Evolutionary conservation across 2,888 invertebrate genomes (phyloP).

Genomic region (Agrotis segetum): DNA sequence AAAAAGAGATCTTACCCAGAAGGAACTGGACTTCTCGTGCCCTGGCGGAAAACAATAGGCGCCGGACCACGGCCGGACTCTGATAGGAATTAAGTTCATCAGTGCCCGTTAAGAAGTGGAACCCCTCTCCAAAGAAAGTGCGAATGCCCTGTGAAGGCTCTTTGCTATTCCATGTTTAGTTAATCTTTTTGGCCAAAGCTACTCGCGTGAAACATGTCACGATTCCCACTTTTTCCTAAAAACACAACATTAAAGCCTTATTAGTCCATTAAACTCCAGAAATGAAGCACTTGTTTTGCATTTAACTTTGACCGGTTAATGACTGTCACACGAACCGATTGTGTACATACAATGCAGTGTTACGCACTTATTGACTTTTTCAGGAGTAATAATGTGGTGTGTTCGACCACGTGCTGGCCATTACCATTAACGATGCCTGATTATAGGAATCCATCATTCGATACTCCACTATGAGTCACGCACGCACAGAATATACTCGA

Average conservation of each 20-base stretch:
- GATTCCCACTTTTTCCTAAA: background rate
- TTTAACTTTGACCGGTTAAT: slow-evolving; percentile 45
- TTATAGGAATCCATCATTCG: slow-evolving; percentile 65
- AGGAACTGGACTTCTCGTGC: too few relatives aligned
- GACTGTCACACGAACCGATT: slow-evolving; percentile 60
- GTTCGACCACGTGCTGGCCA: slow-evolving; percentile 64
- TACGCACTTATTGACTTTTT: slow-evolving; percentile 62
- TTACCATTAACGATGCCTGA: slow-evolving; percentile 56
- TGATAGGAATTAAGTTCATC: too few relatives aligned
- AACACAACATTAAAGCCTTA: slow-evolving; percentile 14
- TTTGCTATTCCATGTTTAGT: too few relatives aligned
- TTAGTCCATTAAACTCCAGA: slow-evolving; percentile 27
- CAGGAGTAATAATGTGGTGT: slow-evolving; percentile 52
- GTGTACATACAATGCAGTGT: slow-evolving; percentile 62
- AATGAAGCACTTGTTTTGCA: slow-evolving; percentile 55
- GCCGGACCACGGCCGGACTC: too few relatives aligned
- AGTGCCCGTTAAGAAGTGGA: too few relatives aligned
- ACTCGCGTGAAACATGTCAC: slow-evolving; percentile 7
- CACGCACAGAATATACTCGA: slow-evolving; percentile 44
- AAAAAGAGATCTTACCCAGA: too few relatives aligned
- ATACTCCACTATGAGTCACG: slow-evolving; percentile 55
- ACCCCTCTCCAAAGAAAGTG: too few relatives aligned
- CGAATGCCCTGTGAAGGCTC: too few relatives aligned
- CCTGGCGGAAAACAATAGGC: too few relatives aligned
- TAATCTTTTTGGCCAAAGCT: background rate